A percentile compares a stretch with the other conserved stretches of the same genome.
These are phyloP conservation scores for Nothobranchius furzeri DNA, from an alignment of 2,113 vertebrate species.

Conservation along the genomic window DNA sequence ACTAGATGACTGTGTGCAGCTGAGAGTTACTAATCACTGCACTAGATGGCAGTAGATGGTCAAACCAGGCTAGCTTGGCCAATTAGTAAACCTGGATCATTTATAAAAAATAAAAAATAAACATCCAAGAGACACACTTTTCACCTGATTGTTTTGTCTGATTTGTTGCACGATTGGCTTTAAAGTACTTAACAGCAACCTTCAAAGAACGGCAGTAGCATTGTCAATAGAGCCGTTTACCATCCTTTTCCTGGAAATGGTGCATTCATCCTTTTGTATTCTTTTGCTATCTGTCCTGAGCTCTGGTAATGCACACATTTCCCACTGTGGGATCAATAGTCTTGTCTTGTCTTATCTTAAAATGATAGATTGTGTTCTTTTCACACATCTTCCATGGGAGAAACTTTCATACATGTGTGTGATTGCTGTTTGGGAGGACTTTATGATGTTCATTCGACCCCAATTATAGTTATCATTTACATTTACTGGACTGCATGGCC, in stretches of 20 bases:
- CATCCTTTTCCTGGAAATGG: not conserved
- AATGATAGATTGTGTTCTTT: too few relatives aligned
- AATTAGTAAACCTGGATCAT: constrained; percentile 19
- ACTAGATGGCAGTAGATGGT: constrained; percentile 71
- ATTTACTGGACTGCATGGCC: too few relatives aligned
- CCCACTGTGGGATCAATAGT: not conserved
- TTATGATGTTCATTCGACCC: too few relatives aligned
- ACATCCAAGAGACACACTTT: not conserved
- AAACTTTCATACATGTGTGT: not conserved
- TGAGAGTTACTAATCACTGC: constrained; percentile 41
- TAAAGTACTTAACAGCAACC: not conserved
- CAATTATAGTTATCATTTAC: too few relatives aligned
- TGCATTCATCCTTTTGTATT: too few relatives aligned
- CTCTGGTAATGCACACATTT: too few relatives aligned
- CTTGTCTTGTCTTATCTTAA: too few relatives aligned
- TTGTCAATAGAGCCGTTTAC: not conserved
- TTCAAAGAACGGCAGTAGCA: not conserved
- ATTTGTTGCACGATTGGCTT: not conserved
- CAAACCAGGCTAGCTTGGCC: constrained; percentile 28
- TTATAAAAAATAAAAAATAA: not conserved
- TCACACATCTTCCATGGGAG: not conserved
- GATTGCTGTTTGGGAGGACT: too few relatives aligned
- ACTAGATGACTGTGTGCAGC: not conserved
- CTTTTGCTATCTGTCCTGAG: too few relatives aligned
- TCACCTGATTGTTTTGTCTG: not conserved